phyloP scores from a whole-genome alignment of 2,113 vertebrate species.

The Marmota flaviventris region DNA sequence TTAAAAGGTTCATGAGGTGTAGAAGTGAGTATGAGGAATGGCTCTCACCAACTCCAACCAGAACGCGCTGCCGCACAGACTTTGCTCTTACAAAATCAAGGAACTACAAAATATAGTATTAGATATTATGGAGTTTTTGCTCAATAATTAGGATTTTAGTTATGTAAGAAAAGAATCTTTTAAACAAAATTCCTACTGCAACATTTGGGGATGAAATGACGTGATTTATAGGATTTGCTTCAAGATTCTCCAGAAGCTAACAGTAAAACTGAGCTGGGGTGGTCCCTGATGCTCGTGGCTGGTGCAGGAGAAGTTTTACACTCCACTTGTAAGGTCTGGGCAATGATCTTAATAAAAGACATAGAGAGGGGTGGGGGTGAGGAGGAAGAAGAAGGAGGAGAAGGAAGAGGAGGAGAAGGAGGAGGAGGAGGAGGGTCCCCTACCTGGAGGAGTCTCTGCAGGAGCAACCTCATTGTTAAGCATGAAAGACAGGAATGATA shows the following conservation, averaged over 20 bases:
- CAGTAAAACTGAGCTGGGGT: rapidly evolving
- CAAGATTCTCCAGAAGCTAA: constrained; percentile 5
- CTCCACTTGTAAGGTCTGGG: background rate
- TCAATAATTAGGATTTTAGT: background rate
- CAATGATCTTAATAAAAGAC: background rate
- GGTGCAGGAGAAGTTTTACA: rapidly evolving
- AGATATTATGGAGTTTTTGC: background rate
- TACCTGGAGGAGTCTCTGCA: background rate
- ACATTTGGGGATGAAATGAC: background rate
- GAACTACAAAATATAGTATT: background rate
- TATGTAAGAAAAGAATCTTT: constrained; percentile 2
- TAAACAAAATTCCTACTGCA: constrained; percentile 9
- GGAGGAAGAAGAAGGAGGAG: no score
- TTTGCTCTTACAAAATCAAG: background rate
- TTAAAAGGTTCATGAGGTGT: background rate
- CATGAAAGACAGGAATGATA: background rate
- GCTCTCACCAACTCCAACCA: background rate
- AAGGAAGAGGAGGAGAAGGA: background rate
- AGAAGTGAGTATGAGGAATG: background rate
- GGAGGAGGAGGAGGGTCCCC: no score
- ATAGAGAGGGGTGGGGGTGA: no score
- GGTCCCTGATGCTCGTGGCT: rapidly evolving
- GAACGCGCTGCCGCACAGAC: background rate
- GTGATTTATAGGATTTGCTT: background rate
- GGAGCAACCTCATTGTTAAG: background rate